Conservation (phyloP, 92 coral and sea anemone genomes). For the Micromussa lordhowensis region DNA sequence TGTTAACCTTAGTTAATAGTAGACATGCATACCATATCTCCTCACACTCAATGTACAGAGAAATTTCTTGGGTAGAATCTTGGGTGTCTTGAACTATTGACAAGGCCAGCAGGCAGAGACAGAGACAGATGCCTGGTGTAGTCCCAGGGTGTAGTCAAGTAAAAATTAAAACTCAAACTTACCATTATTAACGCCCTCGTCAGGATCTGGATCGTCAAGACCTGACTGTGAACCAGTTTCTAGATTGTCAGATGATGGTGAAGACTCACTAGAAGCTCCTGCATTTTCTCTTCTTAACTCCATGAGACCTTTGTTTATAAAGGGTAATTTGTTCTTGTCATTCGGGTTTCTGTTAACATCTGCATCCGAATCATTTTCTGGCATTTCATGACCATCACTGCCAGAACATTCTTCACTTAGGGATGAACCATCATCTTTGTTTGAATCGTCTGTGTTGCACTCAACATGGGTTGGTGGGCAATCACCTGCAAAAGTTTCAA, state of each 20-base stretch:
- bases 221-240: background rate
- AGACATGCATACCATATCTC: no score
- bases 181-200: background rate
- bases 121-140: no score
- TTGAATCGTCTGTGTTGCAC: background rate
- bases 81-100: no score
- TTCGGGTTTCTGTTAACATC: background rate
- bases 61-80: no score
- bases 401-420: background rate
- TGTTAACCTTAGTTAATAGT: no score
- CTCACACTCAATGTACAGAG: no score
- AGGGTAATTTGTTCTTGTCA: background rate
- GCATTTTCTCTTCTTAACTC: no score
- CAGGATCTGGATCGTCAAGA: background rate
- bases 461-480: background rate
- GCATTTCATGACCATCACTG: background rate
- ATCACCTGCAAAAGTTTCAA: background rate
- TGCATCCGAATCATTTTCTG: background rate
- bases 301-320: background rate
- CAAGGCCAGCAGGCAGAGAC: no score
- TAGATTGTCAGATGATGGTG: background rate
- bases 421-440: no score
- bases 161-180: no score
- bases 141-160: no score
- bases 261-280: background rate